These are phyloP conservation scores for Pavo muticus DNA, from an alignment of 2,113 vertebrate species.

Conservation along the genomic window DNA sequence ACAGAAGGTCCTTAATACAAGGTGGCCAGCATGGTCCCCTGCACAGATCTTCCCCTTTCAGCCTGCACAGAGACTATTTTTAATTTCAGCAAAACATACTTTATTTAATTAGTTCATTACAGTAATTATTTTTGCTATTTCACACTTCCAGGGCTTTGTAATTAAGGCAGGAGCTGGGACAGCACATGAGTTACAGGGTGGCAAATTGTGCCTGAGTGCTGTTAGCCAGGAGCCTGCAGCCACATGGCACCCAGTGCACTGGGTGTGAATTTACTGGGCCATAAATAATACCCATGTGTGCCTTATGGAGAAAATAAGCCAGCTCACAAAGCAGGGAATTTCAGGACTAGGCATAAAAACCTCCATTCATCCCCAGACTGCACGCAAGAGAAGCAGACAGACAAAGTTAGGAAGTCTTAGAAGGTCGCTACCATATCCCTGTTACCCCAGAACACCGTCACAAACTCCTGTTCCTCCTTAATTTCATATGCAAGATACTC, in stretches of 20 bases:
- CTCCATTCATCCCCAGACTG: background rate
- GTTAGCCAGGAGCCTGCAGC: background rate
- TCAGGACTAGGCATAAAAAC: background rate
- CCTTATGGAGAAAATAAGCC: constrained; percentile 22
- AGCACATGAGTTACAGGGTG: background rate
- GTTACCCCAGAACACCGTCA: background rate
- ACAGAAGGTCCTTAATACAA: background rate
- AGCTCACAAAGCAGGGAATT: constrained; percentile 17
- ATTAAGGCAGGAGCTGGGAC: constrained; percentile 39
- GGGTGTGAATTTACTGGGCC: constrained; percentile 36
- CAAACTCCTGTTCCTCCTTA: background rate
- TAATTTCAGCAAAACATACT: constrained; percentile 20
- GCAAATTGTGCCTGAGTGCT: background rate
- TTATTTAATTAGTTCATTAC: constrained; percentile 41
- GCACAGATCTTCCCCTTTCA: background rate
- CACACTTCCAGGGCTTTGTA: constrained; percentile 47
- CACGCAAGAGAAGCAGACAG: background rate
- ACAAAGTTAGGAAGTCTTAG: background rate
- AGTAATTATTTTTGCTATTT: constrained; percentile 56
- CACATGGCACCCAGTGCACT: accelerated
- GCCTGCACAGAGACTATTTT: background rate
- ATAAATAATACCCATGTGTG: constrained; percentile 35
- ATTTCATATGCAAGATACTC: background rate
- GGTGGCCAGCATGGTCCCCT: background rate
- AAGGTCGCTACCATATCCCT: background rate